phyloP scores from a whole-genome alignment of 2,113 vertebrate species.

The Dryoscopus gambensis region DNA sequence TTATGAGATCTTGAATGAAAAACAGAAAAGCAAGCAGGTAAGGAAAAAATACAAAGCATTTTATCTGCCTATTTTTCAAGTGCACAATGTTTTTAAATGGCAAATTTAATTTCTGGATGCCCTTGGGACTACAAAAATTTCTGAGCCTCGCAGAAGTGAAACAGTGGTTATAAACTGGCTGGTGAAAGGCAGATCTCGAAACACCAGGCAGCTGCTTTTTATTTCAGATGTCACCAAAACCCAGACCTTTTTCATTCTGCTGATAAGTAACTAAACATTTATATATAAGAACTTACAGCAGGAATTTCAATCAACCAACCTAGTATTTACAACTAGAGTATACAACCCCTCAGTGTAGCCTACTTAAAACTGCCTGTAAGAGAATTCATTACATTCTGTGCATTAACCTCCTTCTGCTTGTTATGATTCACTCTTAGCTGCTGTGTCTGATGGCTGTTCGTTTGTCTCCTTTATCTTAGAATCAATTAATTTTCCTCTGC shows the following conservation, averaged over 20 bases:
- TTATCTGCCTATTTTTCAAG: background rate
- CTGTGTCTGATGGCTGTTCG: background rate
- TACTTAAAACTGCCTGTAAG: background rate
- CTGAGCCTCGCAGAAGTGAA: background rate
- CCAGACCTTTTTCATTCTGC: background rate
- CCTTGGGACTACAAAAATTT: background rate
- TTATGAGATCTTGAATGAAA: background rate
- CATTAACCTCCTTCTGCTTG: background rate
- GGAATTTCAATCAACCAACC: conserved; percentile 3
- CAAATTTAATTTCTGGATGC: background rate
- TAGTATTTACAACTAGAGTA: conserved; percentile 11
- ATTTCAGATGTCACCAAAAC: conserved; percentile 16
- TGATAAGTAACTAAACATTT: conserved; percentile 47
- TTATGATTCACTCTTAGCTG: background rate
- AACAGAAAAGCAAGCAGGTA: background rate
- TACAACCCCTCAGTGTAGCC: background rate
- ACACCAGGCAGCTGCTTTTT: background rate
- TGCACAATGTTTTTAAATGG: background rate
- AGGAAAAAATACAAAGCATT: background rate
- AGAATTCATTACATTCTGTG: background rate
- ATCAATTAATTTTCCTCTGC: background rate
- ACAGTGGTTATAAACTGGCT: background rate
- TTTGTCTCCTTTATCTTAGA: background rate
- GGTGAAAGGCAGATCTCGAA: background rate
- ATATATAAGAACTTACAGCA: background rate